Evolutionary conservation across 30 jellyfish, hydroid and myxozoan genomes (phyloP), one percentile per base, ranked within the genome.

Genomic region (Turritopsis dohrnii): DNA sequence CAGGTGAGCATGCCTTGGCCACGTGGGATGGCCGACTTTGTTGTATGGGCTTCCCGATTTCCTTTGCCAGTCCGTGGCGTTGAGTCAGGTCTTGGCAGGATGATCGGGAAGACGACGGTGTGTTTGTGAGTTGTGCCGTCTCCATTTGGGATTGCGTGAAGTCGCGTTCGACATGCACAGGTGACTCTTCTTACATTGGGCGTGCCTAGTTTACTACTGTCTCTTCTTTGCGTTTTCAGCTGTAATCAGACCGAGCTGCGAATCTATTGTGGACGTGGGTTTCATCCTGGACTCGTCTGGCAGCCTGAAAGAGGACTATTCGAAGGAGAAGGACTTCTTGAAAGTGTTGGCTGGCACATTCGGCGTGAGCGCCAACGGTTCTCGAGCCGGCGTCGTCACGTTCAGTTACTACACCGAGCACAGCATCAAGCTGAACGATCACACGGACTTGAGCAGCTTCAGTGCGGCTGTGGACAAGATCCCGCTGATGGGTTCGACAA

Each of bases 331-430:
- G 73, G 21, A 60, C 73, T 60, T 60, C 73, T 60, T 60, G 21
- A 60, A 60, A 23, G 21, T 21, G 19, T 18, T 60, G 73, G 73
- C 73, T 21, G 21, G 22, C 73, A 60, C 73, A 23, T 60, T 60
- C 21, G 73, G 73, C 19, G 21, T 60, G 21, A 60, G 73, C 73
- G 73, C 19, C 19, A 60, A 60, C 73, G 73, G 73, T 18, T 60
- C 73, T 23, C 19, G 73, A 23, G 73, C 73, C 21, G 73, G 73
- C 73, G 73, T 60, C 22, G 73, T 60, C 22, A 60, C 73, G 21
- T 60, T 60, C 73, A 60, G 73, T 60, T 60, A 60, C 73, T 60
- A 60, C 73, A 60, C 73, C 73, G 73, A 60, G 73, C 73, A 60
- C 21, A 60, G 73, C 73, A 60, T 60, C 73, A 60, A 60, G 73